Conservation (phyloP, 2,888 invertebrate species). For the Blastobasis adustella region DNA sequence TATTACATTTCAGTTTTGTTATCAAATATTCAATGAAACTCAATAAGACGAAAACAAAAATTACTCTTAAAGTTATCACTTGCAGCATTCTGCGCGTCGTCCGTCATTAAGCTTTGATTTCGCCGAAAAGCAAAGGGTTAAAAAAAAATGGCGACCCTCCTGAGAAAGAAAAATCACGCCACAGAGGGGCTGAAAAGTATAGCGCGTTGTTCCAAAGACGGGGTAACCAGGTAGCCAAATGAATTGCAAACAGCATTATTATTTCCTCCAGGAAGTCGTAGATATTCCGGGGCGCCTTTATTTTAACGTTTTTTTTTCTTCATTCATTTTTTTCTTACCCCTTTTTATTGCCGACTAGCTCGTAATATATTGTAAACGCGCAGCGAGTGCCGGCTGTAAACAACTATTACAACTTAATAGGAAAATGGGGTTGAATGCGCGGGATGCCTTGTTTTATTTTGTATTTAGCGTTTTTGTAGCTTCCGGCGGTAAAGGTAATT, state of each 20-base stretch:
- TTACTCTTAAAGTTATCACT: constrained; percentile 4
- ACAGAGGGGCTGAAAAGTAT: constrained; percentile 42
- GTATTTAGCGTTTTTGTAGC: constrained; percentile 8
- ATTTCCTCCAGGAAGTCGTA: constrained; percentile 75
- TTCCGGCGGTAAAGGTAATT: background rate
- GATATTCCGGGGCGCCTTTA: constrained; percentile 70
- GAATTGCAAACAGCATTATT: constrained; percentile 77
- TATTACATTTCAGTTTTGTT: too few relatives aligned
- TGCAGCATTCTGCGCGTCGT: constrained; percentile 17
- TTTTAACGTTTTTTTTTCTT: constrained; percentile 67
- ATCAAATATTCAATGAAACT: too few relatives aligned
- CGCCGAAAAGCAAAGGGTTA: constrained; percentile 57
- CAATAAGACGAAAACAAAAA: background rate
- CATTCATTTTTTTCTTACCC: constrained; percentile 66
- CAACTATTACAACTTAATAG: constrained; percentile 71
- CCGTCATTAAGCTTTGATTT: constrained; percentile 62
- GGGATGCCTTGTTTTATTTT: constrained; percentile 20
- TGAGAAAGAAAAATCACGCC: constrained; percentile 55
- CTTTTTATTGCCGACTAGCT: constrained; percentile 70
- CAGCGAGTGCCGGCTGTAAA: constrained; percentile 65
- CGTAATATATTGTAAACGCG: constrained; percentile 72
- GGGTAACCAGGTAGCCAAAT: constrained; percentile 73
- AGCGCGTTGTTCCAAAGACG: constrained; percentile 61
- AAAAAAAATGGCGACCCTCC: constrained; percentile 61
- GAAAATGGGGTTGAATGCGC: constrained; percentile 35